These are phyloP conservation scores for Branchipolynoe longqiensis DNA, from an alignment of 2,888 invertebrate species.

Conservation along the genomic window DNA sequence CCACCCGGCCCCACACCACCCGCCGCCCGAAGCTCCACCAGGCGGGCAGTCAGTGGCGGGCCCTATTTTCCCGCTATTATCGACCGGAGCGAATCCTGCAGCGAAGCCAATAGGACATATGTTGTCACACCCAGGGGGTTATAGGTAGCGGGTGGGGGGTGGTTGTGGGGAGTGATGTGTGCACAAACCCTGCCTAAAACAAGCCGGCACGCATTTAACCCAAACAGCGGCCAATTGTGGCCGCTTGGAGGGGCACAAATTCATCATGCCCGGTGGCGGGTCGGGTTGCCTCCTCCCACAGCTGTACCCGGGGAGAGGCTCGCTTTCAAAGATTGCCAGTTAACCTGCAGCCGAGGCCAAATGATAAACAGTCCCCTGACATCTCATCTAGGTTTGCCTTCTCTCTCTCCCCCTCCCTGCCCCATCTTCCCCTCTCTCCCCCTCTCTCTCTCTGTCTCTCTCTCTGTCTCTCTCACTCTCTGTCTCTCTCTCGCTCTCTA, in stretches of 20 bases:
- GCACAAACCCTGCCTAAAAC: background rate
- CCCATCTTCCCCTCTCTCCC: background rate
- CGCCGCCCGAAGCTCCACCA: background rate
- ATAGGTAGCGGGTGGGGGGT: no score
- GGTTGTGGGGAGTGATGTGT: no score
- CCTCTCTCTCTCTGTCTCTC: no score
- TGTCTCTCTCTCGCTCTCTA: no score
- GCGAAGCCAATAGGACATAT: slow-evolving; percentile 17
- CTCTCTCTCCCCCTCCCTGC: background rate
- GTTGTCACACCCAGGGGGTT: slow-evolving; percentile 30
- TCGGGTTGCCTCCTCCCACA: background rate
- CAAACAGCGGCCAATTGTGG: slow-evolving; percentile 7
- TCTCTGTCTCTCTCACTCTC: no score
- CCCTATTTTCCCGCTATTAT: slow-evolving; percentile 33
- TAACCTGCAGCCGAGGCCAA: slow-evolving; percentile 18
- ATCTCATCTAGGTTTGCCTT: slow-evolving; percentile 1
- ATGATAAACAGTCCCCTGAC: slow-evolving; percentile 42
- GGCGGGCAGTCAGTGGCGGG: background rate
- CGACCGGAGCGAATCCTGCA: background rate
- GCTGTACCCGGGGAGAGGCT: background rate
- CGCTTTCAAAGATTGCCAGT: slow-evolving; percentile 37
- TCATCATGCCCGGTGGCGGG: slow-evolving; percentile 14
- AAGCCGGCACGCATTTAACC: background rate
- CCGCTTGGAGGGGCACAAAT: slow-evolving; percentile 40
- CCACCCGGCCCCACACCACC: no score